These are phyloP conservation scores for Drosophila aldrichi DNA, from an alignment of 2,888 invertebrate species.

Conservation along the genomic window DNA sequence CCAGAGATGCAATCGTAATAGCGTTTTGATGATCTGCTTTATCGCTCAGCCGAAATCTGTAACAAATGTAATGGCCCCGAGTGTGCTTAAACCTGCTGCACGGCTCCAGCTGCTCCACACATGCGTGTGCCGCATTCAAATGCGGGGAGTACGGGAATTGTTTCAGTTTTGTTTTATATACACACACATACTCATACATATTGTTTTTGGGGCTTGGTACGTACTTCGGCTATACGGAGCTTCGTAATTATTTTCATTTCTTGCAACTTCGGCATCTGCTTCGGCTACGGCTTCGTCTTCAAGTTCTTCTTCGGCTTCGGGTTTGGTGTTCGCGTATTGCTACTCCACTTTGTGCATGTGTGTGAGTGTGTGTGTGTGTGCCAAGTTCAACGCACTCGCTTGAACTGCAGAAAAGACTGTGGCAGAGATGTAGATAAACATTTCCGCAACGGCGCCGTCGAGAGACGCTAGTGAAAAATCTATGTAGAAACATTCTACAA, in stretches of 20 bases:
- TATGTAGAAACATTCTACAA: slow-evolving; percentile 77
- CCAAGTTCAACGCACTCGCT: slow-evolving; percentile 82
- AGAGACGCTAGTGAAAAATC: slow-evolving; percentile 62
- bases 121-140: slow-evolving; percentile 57
- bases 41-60: slow-evolving; percentile 75
- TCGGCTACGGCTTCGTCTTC: slow-evolving; percentile 10
- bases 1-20: slow-evolving; percentile 62
- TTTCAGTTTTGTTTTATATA: neutral
- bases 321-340: slow-evolving; percentile 42
- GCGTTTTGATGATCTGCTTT: slow-evolving; percentile 70
- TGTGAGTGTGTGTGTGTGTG: slow-evolving; percentile 11
- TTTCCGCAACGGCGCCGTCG: slow-evolving; percentile 69
- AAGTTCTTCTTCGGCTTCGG: slow-evolving; percentile 1
- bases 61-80: slow-evolving; percentile 65
- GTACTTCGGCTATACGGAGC: slow-evolving; percentile 23
- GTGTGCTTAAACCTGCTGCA: slow-evolving; percentile 62
- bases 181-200: no score
- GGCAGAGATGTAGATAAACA: slow-evolving; percentile 70
- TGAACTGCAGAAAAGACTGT: slow-evolving; percentile 78
- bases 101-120: slow-evolving; percentile 34
- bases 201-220: slow-evolving; percentile 23
- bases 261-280: slow-evolving; percentile 33
- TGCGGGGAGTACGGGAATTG: slow-evolving; percentile 23
- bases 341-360: slow-evolving; percentile 71
- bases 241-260: slow-evolving; percentile 77